These are phyloP conservation scores for Salvelinus namaycush DNA, from an alignment of 2,113 vertebrate species.

Conservation along the genomic window DNA sequence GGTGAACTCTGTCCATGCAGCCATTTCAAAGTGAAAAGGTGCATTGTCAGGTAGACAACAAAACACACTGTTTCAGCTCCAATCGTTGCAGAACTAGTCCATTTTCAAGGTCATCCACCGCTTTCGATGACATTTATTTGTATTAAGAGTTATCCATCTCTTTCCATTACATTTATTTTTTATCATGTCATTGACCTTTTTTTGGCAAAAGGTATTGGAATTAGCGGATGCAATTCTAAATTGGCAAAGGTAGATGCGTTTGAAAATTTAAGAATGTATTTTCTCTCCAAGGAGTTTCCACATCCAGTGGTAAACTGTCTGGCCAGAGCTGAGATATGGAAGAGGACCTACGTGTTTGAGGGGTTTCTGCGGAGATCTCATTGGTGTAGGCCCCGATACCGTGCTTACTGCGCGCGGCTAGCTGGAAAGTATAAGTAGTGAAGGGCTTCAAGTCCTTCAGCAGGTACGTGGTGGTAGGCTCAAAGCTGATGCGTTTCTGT, in stretches of 20 bases:
- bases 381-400: conserved; percentile 94
- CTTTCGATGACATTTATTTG: neutral
- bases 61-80: conserved; percentile 24
- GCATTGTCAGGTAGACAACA: conserved; percentile 47
- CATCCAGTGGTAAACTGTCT: neutral
- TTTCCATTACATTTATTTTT: conserved; percentile 26
- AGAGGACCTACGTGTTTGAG: conserved; percentile 98
- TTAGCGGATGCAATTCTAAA: neutral
- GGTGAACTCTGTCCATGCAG: conserved; percentile 52
- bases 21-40: conserved; percentile 47
- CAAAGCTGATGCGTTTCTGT: conserved; percentile 90
- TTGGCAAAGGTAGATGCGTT: conserved; percentile 46
- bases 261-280: conserved; percentile 56
- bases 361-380: conserved; percentile 94
- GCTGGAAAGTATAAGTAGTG: conserved; percentile 91
- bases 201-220: neutral
- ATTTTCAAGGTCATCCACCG: conserved; percentile 68
- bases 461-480: conserved; percentile 88
- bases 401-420: conserved; percentile 93
- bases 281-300: conserved; percentile 21
- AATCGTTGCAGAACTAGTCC: conserved; percentile 45
- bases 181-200: neutral
- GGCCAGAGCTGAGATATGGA: conserved; percentile 71
- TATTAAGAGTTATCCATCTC: conserved; percentile 63
- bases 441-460: conserved; percentile 95